Percentiles rank a stretch among this genome's conserved stretches.
Conservation (phyloP, 2,888 invertebrate species). For the Ichneumon xanthorius region DNA sequence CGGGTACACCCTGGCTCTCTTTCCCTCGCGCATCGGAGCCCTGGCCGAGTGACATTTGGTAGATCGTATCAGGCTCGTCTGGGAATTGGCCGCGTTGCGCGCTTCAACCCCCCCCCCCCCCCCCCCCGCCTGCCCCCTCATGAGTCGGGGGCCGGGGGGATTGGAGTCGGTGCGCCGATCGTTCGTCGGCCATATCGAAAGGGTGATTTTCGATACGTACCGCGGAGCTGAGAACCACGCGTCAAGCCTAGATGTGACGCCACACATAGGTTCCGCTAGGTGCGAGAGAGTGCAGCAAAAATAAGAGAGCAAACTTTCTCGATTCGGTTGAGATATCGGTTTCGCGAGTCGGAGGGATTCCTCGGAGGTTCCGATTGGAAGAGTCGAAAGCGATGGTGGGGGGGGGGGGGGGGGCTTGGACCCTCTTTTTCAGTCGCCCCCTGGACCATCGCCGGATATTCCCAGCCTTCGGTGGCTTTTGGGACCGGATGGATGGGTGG, state of each 20-base stretch:
- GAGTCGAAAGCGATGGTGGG: neutral
- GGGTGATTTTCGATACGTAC: slow-evolving; percentile 50
- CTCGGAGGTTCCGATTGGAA: slow-evolving; percentile 33
- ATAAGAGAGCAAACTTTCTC: slow-evolving; percentile 58
- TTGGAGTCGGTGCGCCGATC: slow-evolving; percentile 52
- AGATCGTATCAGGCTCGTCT: slow-evolving; percentile 76
- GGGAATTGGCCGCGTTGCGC: slow-evolving; percentile 71
- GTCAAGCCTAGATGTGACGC: slow-evolving; percentile 20
- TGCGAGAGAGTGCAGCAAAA: slow-evolving; percentile 7
- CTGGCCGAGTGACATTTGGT: slow-evolving; percentile 83
- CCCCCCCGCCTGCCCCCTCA: neutral
- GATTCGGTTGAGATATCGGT: slow-evolving; percentile 63
- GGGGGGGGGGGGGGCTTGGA: neutral
- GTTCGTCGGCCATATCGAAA: slow-evolving; percentile 55
- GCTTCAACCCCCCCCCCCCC: slow-evolving; percentile 23
- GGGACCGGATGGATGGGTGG: slow-evolving; percentile 16
- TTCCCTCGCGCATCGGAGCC: slow-evolving; percentile 83
- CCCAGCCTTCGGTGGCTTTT: slow-evolving; percentile 49
- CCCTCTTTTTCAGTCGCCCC: neutral
- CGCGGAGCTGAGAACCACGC: neutral
- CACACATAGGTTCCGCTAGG: too few species aligned
- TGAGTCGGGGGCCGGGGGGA: slow-evolving; percentile 2
- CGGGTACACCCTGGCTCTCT: slow-evolving; percentile 68
- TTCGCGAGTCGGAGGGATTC: slow-evolving; percentile 49
- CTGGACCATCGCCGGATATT: slow-evolving; percentile 43